Evolutionary conservation across 2,888 invertebrate genomes (phyloP).

Genomic region (Endotricha flammealis): DNA sequence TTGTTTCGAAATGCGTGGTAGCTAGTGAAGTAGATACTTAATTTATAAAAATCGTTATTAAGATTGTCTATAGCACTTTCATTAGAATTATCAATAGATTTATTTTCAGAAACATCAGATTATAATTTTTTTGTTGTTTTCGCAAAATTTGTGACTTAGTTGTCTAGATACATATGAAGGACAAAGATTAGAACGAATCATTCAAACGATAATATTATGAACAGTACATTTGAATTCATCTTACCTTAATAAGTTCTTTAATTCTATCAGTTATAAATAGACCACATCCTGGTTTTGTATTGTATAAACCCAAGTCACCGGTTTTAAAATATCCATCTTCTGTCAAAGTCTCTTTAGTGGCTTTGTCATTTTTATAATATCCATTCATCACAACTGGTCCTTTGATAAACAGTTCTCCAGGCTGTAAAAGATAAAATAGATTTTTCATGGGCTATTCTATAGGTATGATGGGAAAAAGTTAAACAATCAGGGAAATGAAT

Average conservation of each 20-base stretch:
- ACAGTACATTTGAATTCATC: background rate
- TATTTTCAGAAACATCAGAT: no score
- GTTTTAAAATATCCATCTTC: conserved; percentile 87
- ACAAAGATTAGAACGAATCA: no score
- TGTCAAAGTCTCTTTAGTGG: conserved; percentile 81
- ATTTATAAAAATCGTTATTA: no score
- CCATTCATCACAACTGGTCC: conserved; percentile 86
- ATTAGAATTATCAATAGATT: no score
- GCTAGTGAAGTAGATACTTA: no score
- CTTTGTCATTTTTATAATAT: conserved; percentile 82
- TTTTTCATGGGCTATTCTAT: background rate
- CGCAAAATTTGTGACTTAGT: no score
- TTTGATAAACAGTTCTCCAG: conserved; percentile 85
- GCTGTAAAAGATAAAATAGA: conserved; percentile 33
- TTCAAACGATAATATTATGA: no score
- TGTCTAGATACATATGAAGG: no score
- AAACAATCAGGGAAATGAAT: no score
- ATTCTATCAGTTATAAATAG: conserved; percentile 87
- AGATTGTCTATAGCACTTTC: no score
- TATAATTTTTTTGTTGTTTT: no score
- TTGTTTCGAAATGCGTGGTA: no score
- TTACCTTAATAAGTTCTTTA: conserved; percentile 88
- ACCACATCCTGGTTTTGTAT: conserved; percentile 77
- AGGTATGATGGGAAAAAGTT: background rate
- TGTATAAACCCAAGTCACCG: conserved; percentile 83